These are phyloP conservation scores for Heliconius aoede DNA, from an alignment of 2,888 invertebrate genomes.

Conservation along the genomic window DNA sequence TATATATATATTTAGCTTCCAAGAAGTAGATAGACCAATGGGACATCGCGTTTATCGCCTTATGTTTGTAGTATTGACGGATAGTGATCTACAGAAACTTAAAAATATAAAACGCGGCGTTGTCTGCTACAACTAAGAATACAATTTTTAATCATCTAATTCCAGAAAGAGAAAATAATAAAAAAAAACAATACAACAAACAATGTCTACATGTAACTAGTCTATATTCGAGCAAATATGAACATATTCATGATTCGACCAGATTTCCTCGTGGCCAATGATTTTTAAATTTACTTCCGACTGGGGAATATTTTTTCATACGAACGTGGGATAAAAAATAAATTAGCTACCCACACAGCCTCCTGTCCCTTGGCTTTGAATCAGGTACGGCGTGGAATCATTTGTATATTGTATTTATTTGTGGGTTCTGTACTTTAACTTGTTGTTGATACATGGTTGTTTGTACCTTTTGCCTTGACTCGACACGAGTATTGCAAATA, in stretches of 20 bases:
- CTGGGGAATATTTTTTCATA: conserved; percentile 51
- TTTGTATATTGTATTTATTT: conserved; percentile 34
- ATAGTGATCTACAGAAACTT: too few relatives aligned
- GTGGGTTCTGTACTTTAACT: not conserved
- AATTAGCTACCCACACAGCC: conserved; percentile 52
- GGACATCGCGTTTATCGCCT: too few relatives aligned
- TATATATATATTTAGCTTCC: too few relatives aligned
- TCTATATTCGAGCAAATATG: conserved; percentile 44
- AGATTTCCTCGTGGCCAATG: conserved; percentile 52
- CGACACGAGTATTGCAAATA: not conserved
- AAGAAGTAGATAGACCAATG: too few relatives aligned
- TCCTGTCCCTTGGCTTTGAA: conserved; percentile 48
- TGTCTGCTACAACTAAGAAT: too few relatives aligned
- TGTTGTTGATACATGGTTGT: conserved; percentile 1
- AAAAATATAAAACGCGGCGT: too few relatives aligned
- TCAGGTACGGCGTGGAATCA: conserved; percentile 50
- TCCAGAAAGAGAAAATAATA: too few relatives aligned
- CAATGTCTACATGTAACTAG: conserved; percentile 20
- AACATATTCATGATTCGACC: conserved; percentile 52
- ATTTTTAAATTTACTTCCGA: conserved; percentile 54
- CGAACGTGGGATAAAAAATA: conserved; percentile 53
- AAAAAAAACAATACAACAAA: not conserved
- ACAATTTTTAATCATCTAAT: too few relatives aligned
- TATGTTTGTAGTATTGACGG: too few relatives aligned
- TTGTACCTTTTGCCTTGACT: not conserved